Evolutionary conservation across 2,888 invertebrate species (phyloP), one percentile per base, ranked within the genome.

Genomic region (Synergus japonicus): DNA sequence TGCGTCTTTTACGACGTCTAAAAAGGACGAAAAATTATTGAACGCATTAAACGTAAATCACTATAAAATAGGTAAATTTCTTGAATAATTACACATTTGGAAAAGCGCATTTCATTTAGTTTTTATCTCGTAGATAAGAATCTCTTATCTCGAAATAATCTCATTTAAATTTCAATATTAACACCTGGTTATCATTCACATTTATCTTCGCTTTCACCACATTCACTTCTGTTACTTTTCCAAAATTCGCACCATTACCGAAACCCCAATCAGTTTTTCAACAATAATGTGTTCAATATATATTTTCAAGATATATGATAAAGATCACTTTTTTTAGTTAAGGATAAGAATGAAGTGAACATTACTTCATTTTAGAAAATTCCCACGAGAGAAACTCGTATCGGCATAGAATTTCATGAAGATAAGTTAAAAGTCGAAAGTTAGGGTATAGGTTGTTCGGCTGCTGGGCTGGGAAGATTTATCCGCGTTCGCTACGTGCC

Each of bases 381-480:
- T 67, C 13, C 46, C 44, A 46, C 13, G 29, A 69, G n/a, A 69
- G 46, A 49, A 69, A 69, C 46, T 69, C 29, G 46, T 29, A 67
- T 46, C 46, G 67, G 29, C 22, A 67, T 29, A 69, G 22, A 46
- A 49, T 69, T 67, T 46, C 44, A 41, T 13, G 18, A 69, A 69
- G 46, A 69, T 69, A 49, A 44, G 67, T 67, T 67, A 44, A 69
- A 69, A 69, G 44, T 69, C 67, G 67, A 69, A 67, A 67, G 67
- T 67, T 67, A 67, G 67, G 44, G 7, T 8, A 54, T 54, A 54
- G 15, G 54, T 54, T 54, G n/a, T 54, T 54, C 44, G 46, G 46
- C 46, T 46, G 67, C 46, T 29, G 46, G 67, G 15, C 22, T 69
- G 67, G 22, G 44, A 49, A 69, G 67, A 69, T 69, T 69, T 69